Evolutionary conservation across 2,888 invertebrate species (phyloP).

Genomic region (Tenodera sinensis): DNA sequence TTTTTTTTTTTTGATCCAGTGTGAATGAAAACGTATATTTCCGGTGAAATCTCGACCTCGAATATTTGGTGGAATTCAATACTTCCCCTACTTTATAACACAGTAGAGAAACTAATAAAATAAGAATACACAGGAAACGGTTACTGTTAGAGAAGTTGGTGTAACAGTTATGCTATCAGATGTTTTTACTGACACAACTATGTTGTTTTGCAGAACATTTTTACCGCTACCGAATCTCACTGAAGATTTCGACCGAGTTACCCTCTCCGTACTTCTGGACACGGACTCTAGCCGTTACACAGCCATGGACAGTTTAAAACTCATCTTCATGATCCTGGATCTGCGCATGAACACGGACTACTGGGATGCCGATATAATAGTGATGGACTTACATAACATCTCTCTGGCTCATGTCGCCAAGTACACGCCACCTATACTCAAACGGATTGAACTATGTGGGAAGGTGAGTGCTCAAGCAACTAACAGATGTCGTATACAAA

Average conservation of each 20-base stretch:
- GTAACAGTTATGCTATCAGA: too few relatives aligned
- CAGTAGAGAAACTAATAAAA: too few relatives aligned
- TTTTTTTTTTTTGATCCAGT: too few relatives aligned
- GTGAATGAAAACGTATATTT: too few relatives aligned
- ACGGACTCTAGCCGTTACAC: not conserved
- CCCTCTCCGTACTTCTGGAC: not conserved
- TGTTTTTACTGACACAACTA: too few relatives aligned
- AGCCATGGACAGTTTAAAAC: not conserved
- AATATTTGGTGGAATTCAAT: too few relatives aligned
- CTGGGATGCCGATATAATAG: slow-evolving; percentile 32
- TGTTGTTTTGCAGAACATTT: not conserved
- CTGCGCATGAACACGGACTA: slow-evolving; percentile 31
- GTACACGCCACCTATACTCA: slow-evolving; percentile 15
- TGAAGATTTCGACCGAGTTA: not conserved
- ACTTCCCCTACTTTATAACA: too few relatives aligned
- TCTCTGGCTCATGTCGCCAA: slow-evolving; percentile 2
- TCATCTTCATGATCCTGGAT: slow-evolving; percentile 22
- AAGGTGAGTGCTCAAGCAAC: not conserved
- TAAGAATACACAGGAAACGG: too few relatives aligned
- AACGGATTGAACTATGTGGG: slow-evolving; percentile 19
- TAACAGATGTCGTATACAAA: not conserved
- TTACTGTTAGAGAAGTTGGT: too few relatives aligned
- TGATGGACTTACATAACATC: slow-evolving; percentile 19
- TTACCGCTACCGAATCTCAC: slow-evolving; percentile 1
- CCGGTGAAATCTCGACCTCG: too few relatives aligned